Conservation (phyloP, 1,140 invertebrate species). For the Holotrichia oblita region DNA sequence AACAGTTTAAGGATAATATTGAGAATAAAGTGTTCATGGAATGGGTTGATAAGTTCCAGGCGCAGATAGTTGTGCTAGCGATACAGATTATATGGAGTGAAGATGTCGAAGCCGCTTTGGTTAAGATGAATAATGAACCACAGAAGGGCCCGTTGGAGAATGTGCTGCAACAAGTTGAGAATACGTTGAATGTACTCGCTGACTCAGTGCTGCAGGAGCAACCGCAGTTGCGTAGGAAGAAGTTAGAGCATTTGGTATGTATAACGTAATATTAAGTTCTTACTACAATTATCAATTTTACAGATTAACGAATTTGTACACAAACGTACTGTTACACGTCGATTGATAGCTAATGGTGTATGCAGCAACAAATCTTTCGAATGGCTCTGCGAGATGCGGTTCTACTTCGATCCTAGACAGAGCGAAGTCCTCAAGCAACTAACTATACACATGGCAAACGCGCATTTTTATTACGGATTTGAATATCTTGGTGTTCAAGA, state of each 20-base stretch:
- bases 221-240: constrained; percentile 91
- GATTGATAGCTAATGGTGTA: constrained; percentile 86
- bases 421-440: constrained; percentile 94
- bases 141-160: constrained; percentile 74
- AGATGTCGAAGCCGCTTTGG: no score
- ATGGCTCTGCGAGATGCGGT: constrained; percentile 98
- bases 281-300: constrained; percentile 47
- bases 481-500: constrained; percentile 99
- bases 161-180: constrained; percentile 87
- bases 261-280: background rate
- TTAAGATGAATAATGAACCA: constrained; percentile 69
- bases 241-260: constrained; percentile 91
- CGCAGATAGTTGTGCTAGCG: constrained; percentile 96
- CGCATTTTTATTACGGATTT: constrained; percentile 98
- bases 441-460: constrained; percentile 99
- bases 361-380: constrained; percentile 91
- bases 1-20: constrained; percentile 89
- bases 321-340: constrained; percentile 94
- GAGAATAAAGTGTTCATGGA: constrained; percentile 86
- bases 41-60: constrained; percentile 96
- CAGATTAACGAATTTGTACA: constrained; percentile 98
- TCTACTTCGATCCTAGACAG: constrained; percentile 97
- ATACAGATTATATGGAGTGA: constrained; percentile 98
- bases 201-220: constrained; percentile 99
- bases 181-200: constrained; percentile 93